phyloP scores from a whole-genome alignment of 23 tunicate genomes.

The Trididemnum nubilum region DNA sequence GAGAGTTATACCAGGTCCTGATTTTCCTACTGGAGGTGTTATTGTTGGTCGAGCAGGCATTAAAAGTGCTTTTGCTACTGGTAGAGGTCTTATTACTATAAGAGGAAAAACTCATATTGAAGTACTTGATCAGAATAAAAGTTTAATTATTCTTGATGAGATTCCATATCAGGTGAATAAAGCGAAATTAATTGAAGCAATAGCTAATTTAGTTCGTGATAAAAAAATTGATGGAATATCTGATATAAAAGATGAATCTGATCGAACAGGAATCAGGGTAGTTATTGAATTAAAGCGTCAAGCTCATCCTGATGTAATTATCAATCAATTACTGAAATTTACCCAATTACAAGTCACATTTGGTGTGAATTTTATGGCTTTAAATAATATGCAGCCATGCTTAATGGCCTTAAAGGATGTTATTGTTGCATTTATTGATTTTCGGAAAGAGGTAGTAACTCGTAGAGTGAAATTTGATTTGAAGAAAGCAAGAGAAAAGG shows the following conservation, averaged over 20 bases:
- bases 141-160: background rate
- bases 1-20: background rate
- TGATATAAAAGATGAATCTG: background rate
- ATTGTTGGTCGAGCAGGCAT: background rate
- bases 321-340: background rate
- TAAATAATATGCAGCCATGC: background rate
- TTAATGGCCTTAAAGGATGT: background rate
- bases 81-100: background rate
- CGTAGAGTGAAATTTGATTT: background rate
- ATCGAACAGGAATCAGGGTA: background rate
- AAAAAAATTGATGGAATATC: background rate
- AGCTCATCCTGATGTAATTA: background rate
- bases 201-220: background rate
- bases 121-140: too few species aligned
- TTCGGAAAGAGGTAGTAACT: background rate
- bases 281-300: conserved; percentile 11
- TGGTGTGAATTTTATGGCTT: conserved; percentile 1
- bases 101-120: background rate
- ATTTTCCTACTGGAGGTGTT: conserved; percentile 16
- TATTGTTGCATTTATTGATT: background rate
- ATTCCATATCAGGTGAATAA: conserved; percentile 3
- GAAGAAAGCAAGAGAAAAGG: background rate
- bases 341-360: background rate
- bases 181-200: background rate
- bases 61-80: background rate